Evolutionary conservation across 2,797 vertebrate species (phyloP), one percentile per base, ranked within the genome.

Genomic region (Synaphobranchus kaupii): DNA sequence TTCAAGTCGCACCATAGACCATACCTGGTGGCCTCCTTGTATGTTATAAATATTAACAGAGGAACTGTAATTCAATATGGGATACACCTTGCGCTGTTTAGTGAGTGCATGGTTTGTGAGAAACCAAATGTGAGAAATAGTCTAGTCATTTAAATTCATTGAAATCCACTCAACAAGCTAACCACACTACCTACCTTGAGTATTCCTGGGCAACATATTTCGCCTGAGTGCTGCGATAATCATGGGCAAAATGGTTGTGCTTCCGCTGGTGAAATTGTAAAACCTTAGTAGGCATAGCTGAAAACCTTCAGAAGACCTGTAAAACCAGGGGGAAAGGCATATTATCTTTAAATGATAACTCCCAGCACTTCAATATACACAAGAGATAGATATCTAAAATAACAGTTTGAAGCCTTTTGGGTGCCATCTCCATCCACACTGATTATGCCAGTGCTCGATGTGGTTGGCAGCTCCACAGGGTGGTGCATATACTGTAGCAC

Each of bases 251-350:
- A 71, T 97, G 96, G 88, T 94, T 97, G 91, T 96, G 96, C 89
- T 96, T 97, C 94, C 92, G 97, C 92, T 98, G 97, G 93, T 97
- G 97, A 95, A 97, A 96, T 0, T 97, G 96, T 88, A 96, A 84
- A 4, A 91, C 94, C 89, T 96, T 94, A 9, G 96, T 94, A 0
- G 97, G 96, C 98, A 99, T 98, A 89, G 89, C 93, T 87, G 94
- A 91, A 93, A 93, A 91, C 83, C 93, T 88, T 94, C 91, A 92
- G 89, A 92, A 92, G 22, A 92, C 92, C 97, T 97, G 91, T 86
- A 89, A 56, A 88, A 86, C 86, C 91, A 91, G 93, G 86, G 92
- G 89, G 89, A 31, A 47, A 80, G 34, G 39, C 39, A 47, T 8
- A 80, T 22, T 80, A 5, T 80, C 39, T 22, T 44, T 22, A 80